Evolutionary conservation across 2,888 invertebrate genomes (phyloP), one percentile per base, ranked within the genome.

Genomic region (Amblyjoppa fuscipennis): DNA sequence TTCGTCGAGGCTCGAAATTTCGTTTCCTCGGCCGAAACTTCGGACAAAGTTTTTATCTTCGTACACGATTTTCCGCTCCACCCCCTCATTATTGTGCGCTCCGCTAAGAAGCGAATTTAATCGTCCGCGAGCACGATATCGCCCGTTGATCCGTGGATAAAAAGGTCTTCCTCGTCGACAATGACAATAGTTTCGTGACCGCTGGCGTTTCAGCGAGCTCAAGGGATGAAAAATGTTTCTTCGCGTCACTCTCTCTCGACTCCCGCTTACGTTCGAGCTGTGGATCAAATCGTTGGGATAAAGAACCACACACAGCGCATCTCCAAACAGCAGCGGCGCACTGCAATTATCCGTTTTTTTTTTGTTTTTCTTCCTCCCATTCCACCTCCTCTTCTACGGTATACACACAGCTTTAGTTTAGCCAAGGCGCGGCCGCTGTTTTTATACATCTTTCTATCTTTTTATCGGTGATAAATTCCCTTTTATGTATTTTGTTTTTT

Each of bases 371-470:
- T 69, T 31, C 41, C 3, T 16, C 34, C 38, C 45, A 28, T 38
- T 25, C 68, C 13, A 20, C 53, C 0, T 59, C 34, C 4, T 38
- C 38, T 38, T 38, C 49, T 31, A n/a, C 11, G 53, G 59, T 71
- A 76, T 77, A 59, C 69, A 79, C 71, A 73, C 64, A 74, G 81
- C 38, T 84, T 49, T 28, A 69, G 74, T 70, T 81, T 34, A 69
- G 69, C 41, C 69, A 70, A 84, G 84, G 74, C 84, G 71, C 84
- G 61, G 74, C 78, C 84, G 74, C 59, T 78, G 84, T 84, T 84
- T 84, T 84, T 84, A 84, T 75, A 70, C 84, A 74, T 75, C 84
- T 74, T 77, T 74, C 61, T 53, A 78, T 31, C 78, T 20, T 74
- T 74, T 75, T 64, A 74, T 84, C n/a, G 84, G 69, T 69, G 69